Evolutionary conservation across 2,888 invertebrate species (phyloP).

Genomic region (Watsonalla cultraria): DNA sequence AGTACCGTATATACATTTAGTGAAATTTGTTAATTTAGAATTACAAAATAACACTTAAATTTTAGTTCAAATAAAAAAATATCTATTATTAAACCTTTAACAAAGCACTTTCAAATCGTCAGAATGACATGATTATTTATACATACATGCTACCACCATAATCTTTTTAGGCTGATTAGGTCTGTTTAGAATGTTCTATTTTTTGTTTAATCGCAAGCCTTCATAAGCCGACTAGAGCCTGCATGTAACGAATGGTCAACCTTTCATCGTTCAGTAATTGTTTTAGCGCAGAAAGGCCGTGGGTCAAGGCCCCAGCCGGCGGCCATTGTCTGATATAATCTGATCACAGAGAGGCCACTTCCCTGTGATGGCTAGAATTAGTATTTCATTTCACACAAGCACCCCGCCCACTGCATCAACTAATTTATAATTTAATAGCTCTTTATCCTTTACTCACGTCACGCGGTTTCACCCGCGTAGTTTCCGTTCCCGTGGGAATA

Average conservation of each 20-base stretch:
- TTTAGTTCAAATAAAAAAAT: too few relatives aligned
- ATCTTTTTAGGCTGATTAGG: too few relatives aligned
- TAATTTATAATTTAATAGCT: background rate
- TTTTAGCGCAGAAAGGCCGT: conserved; percentile 35
- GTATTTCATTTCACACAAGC: background rate
- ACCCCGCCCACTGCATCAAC: background rate
- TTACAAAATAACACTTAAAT: too few relatives aligned
- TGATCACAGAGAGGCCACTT: conserved; percentile 23
- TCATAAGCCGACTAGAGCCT: conserved; percentile 14
- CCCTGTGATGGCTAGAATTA: conserved; percentile 8
- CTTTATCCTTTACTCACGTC: too few relatives aligned
- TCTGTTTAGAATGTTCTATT: background rate
- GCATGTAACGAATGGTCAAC: conserved; percentile 30
- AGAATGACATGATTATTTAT: too few relatives aligned
- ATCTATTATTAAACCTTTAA: too few relatives aligned
- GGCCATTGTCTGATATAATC: conserved; percentile 29
- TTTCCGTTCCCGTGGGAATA: too few relatives aligned
- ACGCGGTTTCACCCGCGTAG: too few relatives aligned
- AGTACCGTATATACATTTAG: too few relatives aligned
- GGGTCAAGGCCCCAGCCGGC: conserved; percentile 31
- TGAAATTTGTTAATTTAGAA: too few relatives aligned
- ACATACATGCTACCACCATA: too few relatives aligned
- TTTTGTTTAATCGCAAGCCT: conserved; percentile 6
- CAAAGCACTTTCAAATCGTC: too few relatives aligned
- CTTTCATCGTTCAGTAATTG: conserved; percentile 35